Conservation (phyloP, 2,888 invertebrate genomes). For the Drosophila fungiperda region DNA sequence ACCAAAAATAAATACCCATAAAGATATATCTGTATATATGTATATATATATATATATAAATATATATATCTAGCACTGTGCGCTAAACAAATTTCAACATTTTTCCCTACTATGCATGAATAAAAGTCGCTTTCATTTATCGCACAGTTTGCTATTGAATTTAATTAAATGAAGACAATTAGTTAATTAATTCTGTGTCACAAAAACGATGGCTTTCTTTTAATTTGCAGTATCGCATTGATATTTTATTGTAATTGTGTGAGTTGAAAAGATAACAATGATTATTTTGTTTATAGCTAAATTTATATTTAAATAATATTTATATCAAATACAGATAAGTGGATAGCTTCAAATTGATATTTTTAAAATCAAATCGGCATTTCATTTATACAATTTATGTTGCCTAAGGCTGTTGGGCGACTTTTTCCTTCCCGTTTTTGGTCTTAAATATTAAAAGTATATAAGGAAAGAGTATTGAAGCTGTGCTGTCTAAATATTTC, state of each 20-base stretch:
- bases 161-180: slow-evolving; percentile 30
- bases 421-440: too few relatives aligned
- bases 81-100: slow-evolving; percentile 52
- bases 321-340: neutral
- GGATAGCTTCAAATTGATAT: neutral
- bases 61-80: slow-evolving; percentile 24
- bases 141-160: slow-evolving; percentile 10
- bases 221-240: neutral
- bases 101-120: slow-evolving; percentile 22
- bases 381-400: neutral
- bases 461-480: slow-evolving; percentile 5
- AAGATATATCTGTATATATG: slow-evolving; percentile 10
- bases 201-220: neutral
- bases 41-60: slow-evolving; percentile 5
- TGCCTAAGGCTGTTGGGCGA: neutral
- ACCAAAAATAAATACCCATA: slow-evolving; percentile 61
- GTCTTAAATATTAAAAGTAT: too few relatives aligned
- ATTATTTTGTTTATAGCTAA: neutral
- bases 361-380: neutral
- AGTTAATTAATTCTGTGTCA: slow-evolving; percentile 31
- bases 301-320: neutral
- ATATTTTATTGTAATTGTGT: neutral
- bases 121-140: slow-evolving; percentile 32
- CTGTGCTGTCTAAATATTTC: neutral
- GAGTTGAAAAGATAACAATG: neutral